Conservation (phyloP, 2,888 invertebrate genomes). For the Caenorhabditis doughertyi region DNA sequence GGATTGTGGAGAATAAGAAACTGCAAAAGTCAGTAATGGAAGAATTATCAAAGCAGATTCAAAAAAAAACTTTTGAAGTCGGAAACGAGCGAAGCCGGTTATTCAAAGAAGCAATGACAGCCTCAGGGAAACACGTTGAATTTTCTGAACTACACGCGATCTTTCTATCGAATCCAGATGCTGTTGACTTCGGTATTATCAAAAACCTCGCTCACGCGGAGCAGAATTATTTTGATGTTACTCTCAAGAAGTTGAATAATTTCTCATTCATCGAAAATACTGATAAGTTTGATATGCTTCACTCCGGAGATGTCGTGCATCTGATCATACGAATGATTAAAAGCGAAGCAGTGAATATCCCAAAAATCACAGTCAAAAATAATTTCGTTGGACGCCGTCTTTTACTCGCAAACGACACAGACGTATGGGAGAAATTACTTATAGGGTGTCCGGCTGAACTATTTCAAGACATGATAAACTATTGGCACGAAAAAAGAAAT, state of each 20-base stretch:
- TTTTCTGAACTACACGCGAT: constrained; percentile 12
- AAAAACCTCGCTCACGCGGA: constrained; percentile 17
- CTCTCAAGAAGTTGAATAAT: not conserved
- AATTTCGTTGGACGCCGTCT: constrained; percentile 43
- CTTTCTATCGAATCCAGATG: not conserved
- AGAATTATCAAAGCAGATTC: not conserved
- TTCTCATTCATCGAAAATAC: constrained; percentile 24
- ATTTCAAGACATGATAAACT: constrained; percentile 53
- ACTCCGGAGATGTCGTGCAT: constrained; percentile 19
- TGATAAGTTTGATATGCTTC: constrained; percentile 18
- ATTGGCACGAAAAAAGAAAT: constrained; percentile 51
- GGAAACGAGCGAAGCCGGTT: constrained; percentile 1
- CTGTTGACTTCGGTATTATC: constrained; percentile 21
- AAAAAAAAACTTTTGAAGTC: not conserved
- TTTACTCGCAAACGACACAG: constrained; percentile 11
- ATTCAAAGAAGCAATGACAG: constrained; percentile 10
- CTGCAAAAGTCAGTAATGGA: not conserved
- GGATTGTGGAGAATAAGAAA: constrained; percentile 50
- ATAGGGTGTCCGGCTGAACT: not conserved
- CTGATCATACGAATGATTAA: constrained; percentile 10
- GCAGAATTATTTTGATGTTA: constrained; percentile 7
- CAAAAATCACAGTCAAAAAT: constrained; percentile 26
- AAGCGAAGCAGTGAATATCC: not conserved
- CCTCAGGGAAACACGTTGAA: constrained; percentile 20
- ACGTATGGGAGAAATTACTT: constrained; percentile 39